Conservation (phyloP, 2,888 invertebrate genomes). For the Ormyrus nitidulus region DNA sequence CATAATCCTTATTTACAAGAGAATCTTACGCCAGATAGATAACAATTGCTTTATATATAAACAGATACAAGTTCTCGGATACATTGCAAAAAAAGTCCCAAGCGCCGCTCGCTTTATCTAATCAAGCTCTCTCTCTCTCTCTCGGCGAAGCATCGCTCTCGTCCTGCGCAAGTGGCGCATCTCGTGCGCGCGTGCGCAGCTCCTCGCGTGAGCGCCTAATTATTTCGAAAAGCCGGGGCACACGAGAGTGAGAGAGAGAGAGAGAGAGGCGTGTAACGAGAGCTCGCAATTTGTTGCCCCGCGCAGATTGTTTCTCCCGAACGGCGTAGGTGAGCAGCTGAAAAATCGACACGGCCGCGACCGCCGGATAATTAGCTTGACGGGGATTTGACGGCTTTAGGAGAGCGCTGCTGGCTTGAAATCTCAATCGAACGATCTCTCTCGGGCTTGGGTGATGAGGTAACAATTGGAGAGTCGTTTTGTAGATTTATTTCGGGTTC, state of each 20-base stretch:
- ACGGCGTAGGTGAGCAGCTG: neutral
- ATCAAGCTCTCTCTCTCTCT: no score
- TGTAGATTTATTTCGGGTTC: no score
- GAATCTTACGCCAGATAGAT: no score
- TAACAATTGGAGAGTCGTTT: no score
- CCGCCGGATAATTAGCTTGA: conserved; percentile 19
- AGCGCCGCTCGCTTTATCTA: no score
- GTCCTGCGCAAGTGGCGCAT: conserved; percentile 4
- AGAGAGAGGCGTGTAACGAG: neutral
- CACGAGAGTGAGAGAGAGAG: no score
- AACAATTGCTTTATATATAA: no score
- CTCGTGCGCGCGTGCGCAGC: neutral
- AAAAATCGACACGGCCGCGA: no score
- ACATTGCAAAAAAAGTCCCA: no score
- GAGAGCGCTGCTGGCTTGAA: neutral
- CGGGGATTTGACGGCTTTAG: conserved; percentile 2
- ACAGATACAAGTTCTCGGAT: no score
- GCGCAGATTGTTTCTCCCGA: conserved; percentile 41
- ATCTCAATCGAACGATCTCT: conserved; percentile 41
- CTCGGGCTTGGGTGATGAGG: neutral
- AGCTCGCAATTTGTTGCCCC: conserved; percentile 31
- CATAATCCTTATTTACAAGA: no score
- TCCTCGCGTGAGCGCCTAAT: conserved; percentile 42
- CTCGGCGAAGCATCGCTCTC: no score
- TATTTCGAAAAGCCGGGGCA: conserved; percentile 35